Percentiles rank a stretch among this genome's conserved stretches.
Conservation (phyloP, 2,888 invertebrate species). For the Epirrita christyi region DNA sequence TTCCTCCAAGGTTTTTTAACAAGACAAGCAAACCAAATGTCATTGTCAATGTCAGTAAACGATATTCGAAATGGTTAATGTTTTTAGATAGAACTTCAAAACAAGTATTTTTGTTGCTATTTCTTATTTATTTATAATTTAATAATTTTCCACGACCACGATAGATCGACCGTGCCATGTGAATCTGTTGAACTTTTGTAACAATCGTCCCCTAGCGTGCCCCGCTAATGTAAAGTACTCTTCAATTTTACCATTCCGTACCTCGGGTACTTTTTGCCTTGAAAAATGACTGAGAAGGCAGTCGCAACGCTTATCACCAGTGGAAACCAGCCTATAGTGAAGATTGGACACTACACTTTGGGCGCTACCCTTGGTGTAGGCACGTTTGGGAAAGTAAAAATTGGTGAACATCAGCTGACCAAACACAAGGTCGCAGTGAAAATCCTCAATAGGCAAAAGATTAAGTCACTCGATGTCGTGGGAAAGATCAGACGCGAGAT, state of each 20-base stretch:
- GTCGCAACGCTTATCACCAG: constrained; percentile 54
- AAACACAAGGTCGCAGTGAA: constrained; percentile 99
- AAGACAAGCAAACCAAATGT: constrained; percentile 3
- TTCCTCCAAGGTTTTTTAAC: constrained; percentile 4
- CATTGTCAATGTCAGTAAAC: neutral
- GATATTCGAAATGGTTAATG: neutral
- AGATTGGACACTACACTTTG: constrained; percentile 98
- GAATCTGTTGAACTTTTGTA: constrained; percentile 6
- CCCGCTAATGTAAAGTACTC: constrained; percentile 40
- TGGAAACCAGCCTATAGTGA: constrained; percentile 90
- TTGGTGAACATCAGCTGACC: constrained; percentile 98
- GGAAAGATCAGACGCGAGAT: constrained; percentile 99
- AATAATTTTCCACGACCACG: neutral
- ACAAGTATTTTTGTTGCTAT: neutral
- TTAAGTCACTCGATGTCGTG: constrained; percentile 99
- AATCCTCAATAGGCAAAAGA: constrained; percentile 98
- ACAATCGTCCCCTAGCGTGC: neutral
- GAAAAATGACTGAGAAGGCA: constrained; percentile 65
- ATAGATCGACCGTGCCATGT: constrained; percentile 27
- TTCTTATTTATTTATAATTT: neutral
- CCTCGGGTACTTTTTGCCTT: constrained; percentile 18
- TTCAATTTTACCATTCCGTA: constrained; percentile 12
- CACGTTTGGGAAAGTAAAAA: constrained; percentile 99
- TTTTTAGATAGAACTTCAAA: neutral
- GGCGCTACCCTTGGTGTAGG: constrained; percentile 96